Percentiles rank a stretch among this genome's conserved stretches.
Evolutionary conservation across 1,140 invertebrate species (phyloP).

Genomic region (Drosophila mauritiana): DNA sequence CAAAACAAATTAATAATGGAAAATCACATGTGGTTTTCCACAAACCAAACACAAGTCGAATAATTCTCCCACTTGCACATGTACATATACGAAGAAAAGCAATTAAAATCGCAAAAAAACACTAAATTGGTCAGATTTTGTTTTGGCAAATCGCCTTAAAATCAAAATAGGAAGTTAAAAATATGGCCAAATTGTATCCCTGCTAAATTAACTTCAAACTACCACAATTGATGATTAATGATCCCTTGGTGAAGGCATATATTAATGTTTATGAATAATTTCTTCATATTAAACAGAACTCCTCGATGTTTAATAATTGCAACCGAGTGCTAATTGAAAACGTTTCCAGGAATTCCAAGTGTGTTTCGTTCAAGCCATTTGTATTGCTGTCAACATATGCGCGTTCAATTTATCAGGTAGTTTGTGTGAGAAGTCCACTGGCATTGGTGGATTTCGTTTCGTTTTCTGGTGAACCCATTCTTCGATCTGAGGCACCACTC

Average conservation of each 20-base stretch:
- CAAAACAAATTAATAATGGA: constrained; percentile 24
- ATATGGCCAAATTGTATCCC: constrained; percentile 1
- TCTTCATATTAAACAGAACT: constrained; percentile 15
- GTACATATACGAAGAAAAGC: background rate
- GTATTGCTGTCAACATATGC: constrained; percentile 32
- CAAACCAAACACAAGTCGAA: constrained; percentile 11
- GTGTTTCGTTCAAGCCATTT: constrained; percentile 27
- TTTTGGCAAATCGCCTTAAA: background rate
- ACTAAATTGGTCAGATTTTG: background rate
- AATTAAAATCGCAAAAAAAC: background rate
- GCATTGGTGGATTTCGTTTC: background rate
- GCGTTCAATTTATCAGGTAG: constrained; percentile 45
- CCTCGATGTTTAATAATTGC: constrained; percentile 1
- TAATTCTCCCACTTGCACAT: background rate
- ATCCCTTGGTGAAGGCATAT: constrained; percentile 2
- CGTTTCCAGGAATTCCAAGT: constrained; percentile 34
- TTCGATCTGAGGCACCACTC: constrained; percentile 12
- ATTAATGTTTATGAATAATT: constrained; percentile 18
- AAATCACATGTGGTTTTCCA: constrained; percentile 27
- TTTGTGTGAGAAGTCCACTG: constrained; percentile 9
- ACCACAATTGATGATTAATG: constrained; percentile 24
- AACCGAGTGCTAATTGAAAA: constrained; percentile 38
- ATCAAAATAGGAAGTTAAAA: background rate
- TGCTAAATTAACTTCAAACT: constrained; percentile 29
- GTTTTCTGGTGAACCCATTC: constrained; percentile 19